phyloP scores from a whole-genome alignment of 2,888 invertebrate genomes.

The Aleiodes testaceus region DNA sequence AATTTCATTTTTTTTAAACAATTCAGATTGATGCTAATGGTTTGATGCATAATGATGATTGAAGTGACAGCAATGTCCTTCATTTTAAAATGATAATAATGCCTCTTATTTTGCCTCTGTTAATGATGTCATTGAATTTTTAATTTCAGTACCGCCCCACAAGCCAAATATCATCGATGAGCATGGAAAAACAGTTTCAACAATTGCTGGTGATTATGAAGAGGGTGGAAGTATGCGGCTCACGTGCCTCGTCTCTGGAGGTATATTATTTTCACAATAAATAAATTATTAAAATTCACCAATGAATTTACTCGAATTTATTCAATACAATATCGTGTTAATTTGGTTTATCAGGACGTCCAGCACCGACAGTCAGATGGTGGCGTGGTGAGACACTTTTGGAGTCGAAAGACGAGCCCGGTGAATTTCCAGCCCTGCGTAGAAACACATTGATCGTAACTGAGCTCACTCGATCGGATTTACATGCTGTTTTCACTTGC shows the following conservation, averaged over 20 bases:
- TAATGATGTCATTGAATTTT: conserved; percentile 53
- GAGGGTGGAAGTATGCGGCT: conserved; percentile 83
- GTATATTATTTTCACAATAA: conserved; percentile 73
- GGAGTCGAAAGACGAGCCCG: conserved; percentile 76
- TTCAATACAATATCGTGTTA: too few relatives aligned
- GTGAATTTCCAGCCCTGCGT: conserved; percentile 74
- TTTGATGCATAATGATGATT: not conserved
- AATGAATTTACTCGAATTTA: too few relatives aligned
- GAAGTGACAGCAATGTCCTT: not conserved
- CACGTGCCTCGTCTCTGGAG: conserved; percentile 85
- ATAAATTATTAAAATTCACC: not conserved
- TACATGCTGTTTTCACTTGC: conserved; percentile 84
- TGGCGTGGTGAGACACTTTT: conserved; percentile 81
- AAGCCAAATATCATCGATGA: conserved; percentile 84
- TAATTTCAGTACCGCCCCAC: conserved; percentile 82
- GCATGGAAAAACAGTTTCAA: conserved; percentile 77
- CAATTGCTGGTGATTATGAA: conserved; percentile 82
- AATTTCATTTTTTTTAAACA: not conserved
- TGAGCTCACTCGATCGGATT: conserved; percentile 80
- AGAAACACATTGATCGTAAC: conserved; percentile 78
- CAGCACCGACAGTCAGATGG: conserved; percentile 84
- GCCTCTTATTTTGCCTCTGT: not conserved
- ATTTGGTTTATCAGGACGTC: too few relatives aligned
- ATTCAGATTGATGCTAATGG: not conserved
- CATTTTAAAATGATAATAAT: not conserved